Percentiles rank a stretch among this genome's conserved stretches.
Evolutionary conservation across 2,797 vertebrate genomes (phyloP).

Genomic region (Kryptopterus vitreolus): DNA sequence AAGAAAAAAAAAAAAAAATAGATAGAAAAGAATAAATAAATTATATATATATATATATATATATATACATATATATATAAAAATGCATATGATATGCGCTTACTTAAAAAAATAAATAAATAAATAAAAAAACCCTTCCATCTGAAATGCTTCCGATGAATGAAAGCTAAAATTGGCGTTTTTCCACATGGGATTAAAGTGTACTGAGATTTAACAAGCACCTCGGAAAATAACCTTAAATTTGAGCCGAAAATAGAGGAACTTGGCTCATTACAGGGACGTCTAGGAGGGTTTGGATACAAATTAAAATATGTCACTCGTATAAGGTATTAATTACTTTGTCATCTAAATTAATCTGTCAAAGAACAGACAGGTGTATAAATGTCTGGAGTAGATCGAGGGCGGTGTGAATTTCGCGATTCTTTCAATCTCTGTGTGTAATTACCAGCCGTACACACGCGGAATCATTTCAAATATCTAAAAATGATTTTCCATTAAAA

Average conservation of each 20-base stretch:
- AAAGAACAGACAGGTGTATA: constrained; percentile 38
- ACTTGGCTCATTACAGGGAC: constrained; percentile 22
- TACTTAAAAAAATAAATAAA: not conserved
- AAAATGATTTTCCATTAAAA: not conserved
- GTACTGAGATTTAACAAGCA: constrained; percentile 15
- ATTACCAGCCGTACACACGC: constrained; percentile 23
- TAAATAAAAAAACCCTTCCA: no score
- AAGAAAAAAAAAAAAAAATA: not conserved
- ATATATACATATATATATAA: no score
- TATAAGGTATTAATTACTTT: constrained; percentile 38
- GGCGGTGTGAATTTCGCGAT: constrained; percentile 6
- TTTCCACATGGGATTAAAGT: constrained; percentile 25
- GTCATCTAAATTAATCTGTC: constrained; percentile 41
- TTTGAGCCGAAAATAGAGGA: constrained; percentile 26
- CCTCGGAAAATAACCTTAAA: constrained; percentile 14
- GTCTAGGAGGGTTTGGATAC: constrained; percentile 30
- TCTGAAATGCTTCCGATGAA: constrained; percentile 1
- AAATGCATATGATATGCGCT: not conserved
- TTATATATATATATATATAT: no score
- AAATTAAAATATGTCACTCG: constrained; percentile 41
- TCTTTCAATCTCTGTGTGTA: constrained; percentile 24
- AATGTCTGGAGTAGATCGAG: constrained; percentile 30
- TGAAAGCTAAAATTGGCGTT: constrained; percentile 25
- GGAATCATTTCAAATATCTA: not conserved
- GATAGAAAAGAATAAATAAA: no score